Base-by-base conservation (phyloP, 2,113 vertebrate species). In the Eulemur macaco region DNA sequence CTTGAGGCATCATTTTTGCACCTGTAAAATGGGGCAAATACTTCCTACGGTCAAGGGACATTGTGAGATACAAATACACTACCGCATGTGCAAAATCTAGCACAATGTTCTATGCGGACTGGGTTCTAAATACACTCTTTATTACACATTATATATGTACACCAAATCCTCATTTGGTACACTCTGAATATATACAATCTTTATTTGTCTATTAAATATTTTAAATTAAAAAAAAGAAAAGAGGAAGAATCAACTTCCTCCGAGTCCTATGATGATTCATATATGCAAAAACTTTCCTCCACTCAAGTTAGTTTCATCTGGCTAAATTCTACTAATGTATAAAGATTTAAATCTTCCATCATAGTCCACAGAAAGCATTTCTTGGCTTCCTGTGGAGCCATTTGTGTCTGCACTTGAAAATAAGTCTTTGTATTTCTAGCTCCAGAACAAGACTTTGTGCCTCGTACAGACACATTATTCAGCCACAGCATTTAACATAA, bases 391-490 rank as follows among this genome's bases (percentile, higher is more conserved):
- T 68, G 39, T 92, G 66, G 71, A 92, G 73, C 45, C 31, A 76
- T 74, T 95, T 96, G 29, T 45, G 60, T 80, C 74, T 74, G 42
- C 3, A 80, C 39, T 87, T 91, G 86, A 95, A 89, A 90, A 96
- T 90, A 74, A 89, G 37, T 91, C 81, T 96, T 66, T 94, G 76
- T 63, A 12, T 92, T 90, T 97, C 68, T 96, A 76, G 52, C n/a
- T 93, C 39, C 52, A 60, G 39, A 91, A 64, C 52, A 94, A 93
- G 84, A 29, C n/a, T 85, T 82, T 63, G 88, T 92, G 88, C 20
- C 45, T 86, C 95, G 17, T 47, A 83, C 5, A 54, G 89, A 27
- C 34, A 74, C 60, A 89, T 78, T 88, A 92, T 95, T 95, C 87
- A 97, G 29, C 50, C 90, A 82, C 39, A 83, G 27, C 54, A 90